Evolutionary conservation across 2,797 vertebrate species (phyloP), one percentile per base, ranked within the genome.

Genomic region (Valencia hispanica): DNA sequence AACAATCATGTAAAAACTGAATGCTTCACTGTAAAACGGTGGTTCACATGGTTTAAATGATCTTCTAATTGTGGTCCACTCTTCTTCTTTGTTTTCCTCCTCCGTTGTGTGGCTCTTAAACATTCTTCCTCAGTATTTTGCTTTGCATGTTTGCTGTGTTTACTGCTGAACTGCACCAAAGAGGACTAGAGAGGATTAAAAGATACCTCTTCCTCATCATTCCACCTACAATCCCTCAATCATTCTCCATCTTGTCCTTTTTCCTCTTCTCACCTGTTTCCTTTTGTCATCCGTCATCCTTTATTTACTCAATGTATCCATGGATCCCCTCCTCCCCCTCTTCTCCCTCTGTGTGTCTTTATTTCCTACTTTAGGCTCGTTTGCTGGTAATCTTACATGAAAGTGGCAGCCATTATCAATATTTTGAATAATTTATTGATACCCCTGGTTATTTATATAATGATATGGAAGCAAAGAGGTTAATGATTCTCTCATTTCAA

Each of bases 121-220:
- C 11, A 17, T 5, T 18, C 47, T 17, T 48, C 4, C 15, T 48
- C 47, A 17, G 47, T 3, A 4, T 48, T 48, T 48, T 48, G 47
- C 18, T 15, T 3, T 2, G 80, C 36, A 18, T 34, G 34, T n/a
- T 14, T 68, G 41, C 45, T 45, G 18, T n/a, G 45, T 27, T 45
- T 41, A 6, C 72, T 75, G 66, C 75, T 74, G 34, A 82, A 82
- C 82, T 85, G 86, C 86, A 61, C 80, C 72, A 86, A 93, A 94
- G 93, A 94, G 93, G 93, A 39, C 36, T 39, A 6, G 87, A 87
- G 86, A 75, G 81, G 78, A 79, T 84, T 77, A 75, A 47, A 51
- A 74, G 71, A 61, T 45, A 75, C 63, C 75, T 14, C 55, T 34
- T 70, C 74, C 77, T 72, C 75, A 65, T 53, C 68, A 12, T 82